These are phyloP conservation scores for Lepisosteus osseus DNA, from an alignment of 2,113 vertebrate species.

Conservation along the genomic window DNA sequence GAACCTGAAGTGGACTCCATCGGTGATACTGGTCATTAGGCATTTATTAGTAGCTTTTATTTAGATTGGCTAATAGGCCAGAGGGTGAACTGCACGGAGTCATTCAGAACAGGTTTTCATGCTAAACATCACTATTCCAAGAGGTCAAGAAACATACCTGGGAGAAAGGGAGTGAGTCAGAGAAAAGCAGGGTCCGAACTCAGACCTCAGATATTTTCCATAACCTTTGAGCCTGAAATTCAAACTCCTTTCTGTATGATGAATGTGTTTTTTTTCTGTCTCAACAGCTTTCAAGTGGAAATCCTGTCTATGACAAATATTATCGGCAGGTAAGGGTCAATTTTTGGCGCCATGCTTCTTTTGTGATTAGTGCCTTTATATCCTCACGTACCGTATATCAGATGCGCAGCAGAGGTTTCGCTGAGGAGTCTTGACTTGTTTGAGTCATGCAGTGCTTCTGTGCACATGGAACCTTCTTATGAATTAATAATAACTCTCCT, in stretches of 20 bases:
- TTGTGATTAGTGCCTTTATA: background rate
- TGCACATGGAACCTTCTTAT: constrained; percentile 45
- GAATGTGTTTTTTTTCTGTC: constrained; percentile 15
- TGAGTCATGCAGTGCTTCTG: constrained; percentile 7
- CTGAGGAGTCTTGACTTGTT: background rate
- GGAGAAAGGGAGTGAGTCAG: too few relatives aligned
- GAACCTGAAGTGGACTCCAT: too few relatives aligned
- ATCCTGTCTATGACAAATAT: constrained; percentile 94
- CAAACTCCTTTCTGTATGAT: background rate
- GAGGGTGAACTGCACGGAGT: too few relatives aligned
- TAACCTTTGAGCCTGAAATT: too few relatives aligned
- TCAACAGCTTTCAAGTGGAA: constrained; percentile 90
- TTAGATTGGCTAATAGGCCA: too few relatives aligned
- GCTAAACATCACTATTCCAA: too few relatives aligned
- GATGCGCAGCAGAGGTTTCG: background rate
- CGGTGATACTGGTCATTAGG: too few relatives aligned
- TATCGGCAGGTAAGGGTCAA: constrained; percentile 85
- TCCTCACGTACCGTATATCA: background rate
- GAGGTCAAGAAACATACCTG: too few relatives aligned
- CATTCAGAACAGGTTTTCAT: too few relatives aligned
- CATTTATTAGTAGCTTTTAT: too few relatives aligned
- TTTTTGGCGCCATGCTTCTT: background rate
- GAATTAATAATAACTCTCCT: constrained; percentile 59
- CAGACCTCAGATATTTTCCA: too few relatives aligned
- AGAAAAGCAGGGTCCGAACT: too few relatives aligned